These are phyloP conservation scores for Himalopsyche phryganea DNA, from an alignment of 1,140 invertebrate species.

Conservation along the genomic window DNA sequence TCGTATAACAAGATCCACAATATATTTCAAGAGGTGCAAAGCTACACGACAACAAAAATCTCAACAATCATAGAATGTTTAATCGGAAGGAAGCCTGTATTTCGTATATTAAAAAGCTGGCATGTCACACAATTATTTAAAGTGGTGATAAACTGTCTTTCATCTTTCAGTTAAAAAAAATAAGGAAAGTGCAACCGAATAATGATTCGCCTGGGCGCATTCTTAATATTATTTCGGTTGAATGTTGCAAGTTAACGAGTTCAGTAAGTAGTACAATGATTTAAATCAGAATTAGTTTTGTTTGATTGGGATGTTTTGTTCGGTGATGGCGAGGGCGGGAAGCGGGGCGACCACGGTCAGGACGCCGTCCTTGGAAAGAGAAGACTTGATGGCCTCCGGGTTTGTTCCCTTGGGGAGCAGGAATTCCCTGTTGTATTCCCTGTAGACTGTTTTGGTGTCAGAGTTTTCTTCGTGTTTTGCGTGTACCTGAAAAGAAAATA, in stretches of 20 bases:
- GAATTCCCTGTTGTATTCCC: conserved; percentile 95
- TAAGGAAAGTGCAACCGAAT: conserved; percentile 5
- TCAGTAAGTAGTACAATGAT: conserved; percentile 10
- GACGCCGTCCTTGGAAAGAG: conserved; percentile 87
- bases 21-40: too few relatives aligned
- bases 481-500: conserved; percentile 71
- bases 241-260: conserved; percentile 5
- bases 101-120: conserved; percentile 2
- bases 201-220: background rate
- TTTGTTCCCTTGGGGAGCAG: conserved; percentile 89
- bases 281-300: conserved; percentile 35
- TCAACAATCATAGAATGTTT: too few relatives aligned
- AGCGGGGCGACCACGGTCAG: conserved; percentile 90
- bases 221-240: conserved; percentile 1
- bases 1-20: too few relatives aligned
- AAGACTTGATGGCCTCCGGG: conserved; percentile 87
- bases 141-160: conserved; percentile 12
- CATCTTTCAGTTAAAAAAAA: conserved; percentile 5
- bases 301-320: conserved; percentile 53
- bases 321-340: conserved; percentile 65
- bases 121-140: conserved; percentile 11
- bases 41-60: too few relatives aligned
- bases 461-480: conserved; percentile 95
- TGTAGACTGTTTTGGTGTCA: conserved; percentile 89
- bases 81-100: background rate